These are phyloP conservation scores for Galerucella nymphaeae DNA, from an alignment of 2,888 invertebrate species.

Conservation along the genomic window DNA sequence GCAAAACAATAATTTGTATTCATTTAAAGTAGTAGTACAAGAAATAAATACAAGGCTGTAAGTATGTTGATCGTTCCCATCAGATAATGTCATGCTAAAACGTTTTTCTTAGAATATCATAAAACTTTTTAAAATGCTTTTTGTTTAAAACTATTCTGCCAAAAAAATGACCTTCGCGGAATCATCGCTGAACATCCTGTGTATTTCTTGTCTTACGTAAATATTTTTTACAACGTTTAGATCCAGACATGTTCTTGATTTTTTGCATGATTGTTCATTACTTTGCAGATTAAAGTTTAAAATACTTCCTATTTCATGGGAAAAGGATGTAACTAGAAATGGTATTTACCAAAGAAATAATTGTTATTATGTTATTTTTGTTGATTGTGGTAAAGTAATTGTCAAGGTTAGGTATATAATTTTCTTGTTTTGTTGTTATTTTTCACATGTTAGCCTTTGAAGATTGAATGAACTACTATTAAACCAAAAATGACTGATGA, in stretches of 20 bases:
- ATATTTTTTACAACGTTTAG: not conserved
- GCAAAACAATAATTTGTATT: not conserved
- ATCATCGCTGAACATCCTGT: not conserved
- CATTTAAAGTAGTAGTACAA: not conserved
- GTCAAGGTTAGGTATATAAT: conserved; percentile 1
- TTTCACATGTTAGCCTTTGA: not conserved
- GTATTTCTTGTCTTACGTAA: conserved; percentile 2
- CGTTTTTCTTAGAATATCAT: not conserved
- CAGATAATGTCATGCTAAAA: not conserved
- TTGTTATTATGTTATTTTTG: not conserved
- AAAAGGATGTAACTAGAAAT: not conserved
- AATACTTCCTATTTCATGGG: conserved; percentile 1
- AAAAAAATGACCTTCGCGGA: conserved; percentile 7
- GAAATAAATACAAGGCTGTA: not conserved
- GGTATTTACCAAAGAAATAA: not conserved
- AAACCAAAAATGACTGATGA: too few species aligned
- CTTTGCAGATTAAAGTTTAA: not conserved
- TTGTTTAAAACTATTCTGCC: not conserved
- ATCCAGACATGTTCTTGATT: not conserved
- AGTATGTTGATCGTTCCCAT: not conserved
- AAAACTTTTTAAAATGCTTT: not conserved
- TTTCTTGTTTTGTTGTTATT: not conserved
- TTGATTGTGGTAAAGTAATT: conserved; percentile 1
- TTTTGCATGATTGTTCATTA: conserved; percentile 3
- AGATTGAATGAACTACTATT: not conserved